Base-by-base conservation (phyloP, 2,113 vertebrate species). In the Catharus minimus region DNA sequence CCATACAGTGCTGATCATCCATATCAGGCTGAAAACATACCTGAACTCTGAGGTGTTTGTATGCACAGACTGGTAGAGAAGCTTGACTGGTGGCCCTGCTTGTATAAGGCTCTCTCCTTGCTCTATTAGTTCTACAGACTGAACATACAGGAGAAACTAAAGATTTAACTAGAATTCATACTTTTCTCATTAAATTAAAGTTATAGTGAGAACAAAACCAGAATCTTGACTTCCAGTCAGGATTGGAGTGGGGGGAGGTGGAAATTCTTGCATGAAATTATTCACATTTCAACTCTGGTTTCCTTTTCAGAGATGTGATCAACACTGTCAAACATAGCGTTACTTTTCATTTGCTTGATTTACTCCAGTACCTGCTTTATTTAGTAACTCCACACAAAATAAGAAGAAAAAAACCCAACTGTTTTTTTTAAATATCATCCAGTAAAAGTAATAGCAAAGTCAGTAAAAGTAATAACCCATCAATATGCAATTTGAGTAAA, bases 401-500 rank as follows among this genome's bases (percentile, higher is more conserved):
- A 61, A 56, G 5, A 4, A 27, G 6, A 57, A 33, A 84, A 10
- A 2, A 2, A 4, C 5, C 2, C 4, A 12, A 30, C 8, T 4
- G 3, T 32, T 10, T 49, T 49, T 64, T 64, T 14, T 0, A 15
- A 66, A 30, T 81, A 58, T 49, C 9, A 55, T 33, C 26, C 7
- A 15, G 61, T 67, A 47, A 58, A 88, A 65, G 7, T 19, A 32
- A 23, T 73, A 60, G 23, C 18, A 41, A 62, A 64, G 6, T 47
- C 7, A 15, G 61, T 67, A 47, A 61, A 88, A 65, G 6, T 19
- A 32, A 23, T 73, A 64, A 4, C 7, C 44, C 23, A 75, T 69
- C 65, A 69, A 84, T 68, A 62, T 27, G 7, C 9, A 33, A 57
- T 60, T 44, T 88, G 36, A 97, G 49, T n/a, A 91, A 75, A 13